phyloP scores from a whole-genome alignment of 53 echinoderm and acorn worm genomes.

The Paracentrotus lividus region DNA sequence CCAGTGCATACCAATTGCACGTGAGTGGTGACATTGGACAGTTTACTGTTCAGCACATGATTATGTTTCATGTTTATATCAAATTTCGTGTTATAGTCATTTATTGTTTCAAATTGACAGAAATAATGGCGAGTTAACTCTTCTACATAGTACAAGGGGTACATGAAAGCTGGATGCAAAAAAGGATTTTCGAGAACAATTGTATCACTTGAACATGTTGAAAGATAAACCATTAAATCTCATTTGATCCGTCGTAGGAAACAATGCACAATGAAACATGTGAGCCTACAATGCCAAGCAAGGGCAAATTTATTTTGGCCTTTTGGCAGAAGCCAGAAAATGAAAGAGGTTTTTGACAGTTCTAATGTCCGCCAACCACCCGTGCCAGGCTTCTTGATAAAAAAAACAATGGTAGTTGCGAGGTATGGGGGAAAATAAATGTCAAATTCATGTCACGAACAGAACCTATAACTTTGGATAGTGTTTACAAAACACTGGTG shows the following conservation, averaged over 20 bases:
- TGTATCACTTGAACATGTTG: constrained; percentile 35
- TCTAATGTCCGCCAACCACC: constrained; percentile 47
- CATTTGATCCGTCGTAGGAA: constrained; percentile 36
- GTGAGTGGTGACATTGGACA: constrained; percentile 5
- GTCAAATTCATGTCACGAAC: background rate
- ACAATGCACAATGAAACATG: constrained; percentile 40
- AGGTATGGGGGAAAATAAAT: constrained; percentile 21
- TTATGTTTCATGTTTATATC: background rate
- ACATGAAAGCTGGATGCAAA: background rate
- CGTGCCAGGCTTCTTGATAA: constrained; percentile 18
- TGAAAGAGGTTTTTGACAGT: constrained; percentile 51
- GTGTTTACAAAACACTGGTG: no score
- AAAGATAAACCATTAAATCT: constrained; percentile 48
- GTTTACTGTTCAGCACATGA: background rate
- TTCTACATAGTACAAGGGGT: background rate
- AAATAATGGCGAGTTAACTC: background rate
- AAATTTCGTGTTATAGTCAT: background rate
- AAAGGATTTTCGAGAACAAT: constrained; percentile 21
- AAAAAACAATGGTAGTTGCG: constrained; percentile 15
- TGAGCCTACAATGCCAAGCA: background rate
- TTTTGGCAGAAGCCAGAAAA: constrained; percentile 47
- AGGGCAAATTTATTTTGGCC: constrained; percentile 6
- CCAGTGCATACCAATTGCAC: background rate
- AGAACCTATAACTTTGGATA: no score
- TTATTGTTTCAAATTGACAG: background rate